Base-by-base conservation (phyloP, 2,797 vertebrate genomes). In the Neoniphon sammara region DNA sequence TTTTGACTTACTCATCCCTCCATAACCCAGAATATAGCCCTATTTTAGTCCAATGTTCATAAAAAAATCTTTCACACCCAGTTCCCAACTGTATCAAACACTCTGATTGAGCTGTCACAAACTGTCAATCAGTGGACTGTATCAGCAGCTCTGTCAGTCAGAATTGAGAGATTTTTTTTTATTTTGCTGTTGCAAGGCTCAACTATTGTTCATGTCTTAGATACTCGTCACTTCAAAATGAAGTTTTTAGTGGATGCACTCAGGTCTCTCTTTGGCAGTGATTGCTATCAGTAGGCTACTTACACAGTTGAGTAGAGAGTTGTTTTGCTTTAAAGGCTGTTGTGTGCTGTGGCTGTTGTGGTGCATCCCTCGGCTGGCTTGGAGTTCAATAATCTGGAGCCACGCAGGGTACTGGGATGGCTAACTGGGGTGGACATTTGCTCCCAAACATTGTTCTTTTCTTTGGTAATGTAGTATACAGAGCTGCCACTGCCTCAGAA, bases 341-440 rank as follows among this genome's bases (percentile, higher is more conserved):
- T 69, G 76, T 76, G 64, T 57, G 67, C 65, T 9, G 67, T 66
- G 64, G 62, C 75, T 73, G 36, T 57, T 7, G 18, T 75, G 75
- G 75, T 52, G 69, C 77, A 81, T 52, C 62, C 70, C 61, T 77
- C 63, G 57, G 60, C 74, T 75, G 64, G 73, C 73, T 63, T 12
- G 49, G 46, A 72, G 80, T 73, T 79, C 39, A 65, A 85, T 73
- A 69, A 73, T 76, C 70, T 71, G 66, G 87, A 81, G 63, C 76
- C 80, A 63, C 54, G 72, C 82, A 56, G n/a, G 55, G 30, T 30
- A 36, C 68, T 56, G 61, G 75, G 81, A 78, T 23, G 54, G 79
- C 82, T 90, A 88, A 93, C 82, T 46, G 69, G 76, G 71, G 55
- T 73, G 68, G 89, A 90, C 75, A 7, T 88, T 73, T 87, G 78